phyloP scores from a whole-genome alignment of 2,113 vertebrate species.

The Podarcis cretensis region DNA sequence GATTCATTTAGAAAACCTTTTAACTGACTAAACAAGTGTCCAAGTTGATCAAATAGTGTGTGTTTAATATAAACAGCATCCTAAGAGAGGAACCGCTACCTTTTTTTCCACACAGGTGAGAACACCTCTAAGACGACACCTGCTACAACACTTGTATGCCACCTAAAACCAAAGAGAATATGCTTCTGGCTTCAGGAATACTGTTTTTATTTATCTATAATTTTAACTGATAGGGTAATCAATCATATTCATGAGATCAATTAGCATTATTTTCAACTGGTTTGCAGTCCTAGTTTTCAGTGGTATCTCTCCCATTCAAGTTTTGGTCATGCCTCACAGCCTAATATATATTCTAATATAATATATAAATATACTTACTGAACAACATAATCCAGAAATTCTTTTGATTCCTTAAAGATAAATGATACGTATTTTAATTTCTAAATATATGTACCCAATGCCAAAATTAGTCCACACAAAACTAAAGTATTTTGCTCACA shows the following conservation, averaged over 20 bases:
- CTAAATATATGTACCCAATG: background rate
- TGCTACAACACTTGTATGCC: no score
- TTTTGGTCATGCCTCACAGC: background rate
- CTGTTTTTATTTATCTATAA: background rate
- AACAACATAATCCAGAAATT: slow-evolving; percentile 82
- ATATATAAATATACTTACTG: slow-evolving; percentile 76
- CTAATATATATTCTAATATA: background rate
- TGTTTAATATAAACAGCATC: background rate
- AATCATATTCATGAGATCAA: background rate
- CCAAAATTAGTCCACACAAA: background rate
- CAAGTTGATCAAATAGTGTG: background rate
- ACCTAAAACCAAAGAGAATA: background rate
- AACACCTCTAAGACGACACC: background rate
- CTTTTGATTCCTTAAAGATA: slow-evolving; percentile 78
- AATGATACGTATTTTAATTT: slow-evolving; percentile 7
- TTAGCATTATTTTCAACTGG: background rate
- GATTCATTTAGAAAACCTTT: background rate
- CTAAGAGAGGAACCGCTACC: background rate
- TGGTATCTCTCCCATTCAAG: background rate
- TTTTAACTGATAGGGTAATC: background rate
- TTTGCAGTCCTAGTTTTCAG: background rate
- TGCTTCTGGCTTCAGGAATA: background rate
- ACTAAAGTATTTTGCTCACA: background rate
- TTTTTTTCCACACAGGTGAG: background rate
- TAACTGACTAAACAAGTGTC: background rate